Conservation (phyloP, 2,797 vertebrate species). For the Tenualosa thibaudeaui region DNA sequence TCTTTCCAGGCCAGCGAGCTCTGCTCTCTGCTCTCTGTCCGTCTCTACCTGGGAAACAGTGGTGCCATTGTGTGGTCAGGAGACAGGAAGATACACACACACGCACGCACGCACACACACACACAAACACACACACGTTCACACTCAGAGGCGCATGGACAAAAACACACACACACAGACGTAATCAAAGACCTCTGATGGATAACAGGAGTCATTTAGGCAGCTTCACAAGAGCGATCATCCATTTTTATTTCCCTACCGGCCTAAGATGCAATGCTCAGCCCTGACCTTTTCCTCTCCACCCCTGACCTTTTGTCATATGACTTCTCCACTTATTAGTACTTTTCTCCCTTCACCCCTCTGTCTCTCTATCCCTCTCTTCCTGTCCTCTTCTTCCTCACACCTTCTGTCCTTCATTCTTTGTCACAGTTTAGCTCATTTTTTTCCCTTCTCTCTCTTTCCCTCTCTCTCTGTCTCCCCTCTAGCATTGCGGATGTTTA, state of each 20-base stretch:
- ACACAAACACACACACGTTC: constrained; percentile 44
- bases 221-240: constrained; percentile 20
- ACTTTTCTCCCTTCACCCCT: neutral
- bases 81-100: constrained; percentile 36
- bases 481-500: constrained; percentile 17
- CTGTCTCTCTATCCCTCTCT: neutral
- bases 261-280: constrained; percentile 62
- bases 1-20: neutral
- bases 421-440: neutral
- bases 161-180: constrained; percentile 43
- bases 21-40: neutral
- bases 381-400: constrained; percentile 30
- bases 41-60: constrained; percentile 39
- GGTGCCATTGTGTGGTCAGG: constrained; percentile 37
- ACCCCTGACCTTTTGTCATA: constrained; percentile 67
- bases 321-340: constrained; percentile 64
- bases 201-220: constrained; percentile 37
- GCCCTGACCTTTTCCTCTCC: constrained; percentile 59
- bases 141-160: neutral
- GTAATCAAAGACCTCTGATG: constrained; percentile 38
- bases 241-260: constrained; percentile 53
- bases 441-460: neutral
- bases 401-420: neutral
- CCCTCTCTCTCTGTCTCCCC: neutral
- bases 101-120: constrained; percentile 48